Evolutionary conservation across 2,888 invertebrate genomes (phyloP).

Genomic region (Tenthredo livida): DNA sequence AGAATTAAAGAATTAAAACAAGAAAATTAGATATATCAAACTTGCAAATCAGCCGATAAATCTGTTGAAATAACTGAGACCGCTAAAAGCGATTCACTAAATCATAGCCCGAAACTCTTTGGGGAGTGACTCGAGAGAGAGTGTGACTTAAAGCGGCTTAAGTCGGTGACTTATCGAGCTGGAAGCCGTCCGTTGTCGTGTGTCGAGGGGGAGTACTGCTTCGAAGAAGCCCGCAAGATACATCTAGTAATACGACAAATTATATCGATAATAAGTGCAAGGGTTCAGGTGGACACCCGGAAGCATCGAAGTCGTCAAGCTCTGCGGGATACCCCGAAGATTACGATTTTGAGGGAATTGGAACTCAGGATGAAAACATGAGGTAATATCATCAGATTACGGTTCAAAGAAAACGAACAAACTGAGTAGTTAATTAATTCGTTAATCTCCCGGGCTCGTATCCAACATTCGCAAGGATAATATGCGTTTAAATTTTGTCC

Average conservation of each 20-base stretch:
- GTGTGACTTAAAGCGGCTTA: conserved; percentile 69
- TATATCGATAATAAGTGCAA: conserved; percentile 30
- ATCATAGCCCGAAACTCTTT: conserved; percentile 48
- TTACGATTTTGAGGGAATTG: neutral
- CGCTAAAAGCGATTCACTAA: conserved; percentile 48
- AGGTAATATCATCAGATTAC: conserved; percentile 38
- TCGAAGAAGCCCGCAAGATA: conserved; percentile 36
- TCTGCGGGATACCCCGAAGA: conserved; percentile 13
- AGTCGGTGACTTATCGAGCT: conserved; percentile 67
- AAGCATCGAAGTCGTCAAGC: conserved; percentile 10
- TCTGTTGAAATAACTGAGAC: conserved; percentile 51
- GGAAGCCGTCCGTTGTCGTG: conserved; percentile 44
- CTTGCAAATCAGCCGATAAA: conserved; percentile 48
- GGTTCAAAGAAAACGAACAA: neutral
- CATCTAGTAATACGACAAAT: conserved; percentile 45
- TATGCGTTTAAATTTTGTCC: conserved; percentile 32
- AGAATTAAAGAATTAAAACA: neutral
- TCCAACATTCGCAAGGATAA: neutral
- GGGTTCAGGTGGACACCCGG: neutral
- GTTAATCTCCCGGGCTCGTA: neutral
- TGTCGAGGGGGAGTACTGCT: conserved; percentile 1
- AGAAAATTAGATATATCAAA: conserved; percentile 26
- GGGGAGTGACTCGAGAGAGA: conserved; percentile 49
- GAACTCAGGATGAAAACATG: conserved; percentile 26
- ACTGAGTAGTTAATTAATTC: neutral